phyloP scores from a whole-genome alignment of 2,797 vertebrate species.

The Graptemys geographica region DNA sequence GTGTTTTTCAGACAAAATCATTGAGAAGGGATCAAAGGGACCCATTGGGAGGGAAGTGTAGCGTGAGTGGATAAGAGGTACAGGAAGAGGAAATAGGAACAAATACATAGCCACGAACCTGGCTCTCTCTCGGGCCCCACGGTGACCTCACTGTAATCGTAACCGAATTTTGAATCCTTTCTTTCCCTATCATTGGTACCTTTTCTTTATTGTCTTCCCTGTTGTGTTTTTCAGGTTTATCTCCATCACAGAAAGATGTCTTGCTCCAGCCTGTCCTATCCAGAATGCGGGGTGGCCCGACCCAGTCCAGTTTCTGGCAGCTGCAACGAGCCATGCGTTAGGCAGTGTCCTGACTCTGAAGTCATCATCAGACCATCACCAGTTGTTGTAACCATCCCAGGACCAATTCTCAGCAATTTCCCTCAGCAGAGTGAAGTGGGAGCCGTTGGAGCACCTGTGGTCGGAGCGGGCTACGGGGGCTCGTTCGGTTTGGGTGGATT shows the following conservation, averaged over 20 bases:
- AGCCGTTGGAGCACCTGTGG: slow-evolving; percentile 14
- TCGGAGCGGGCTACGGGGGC: not conserved
- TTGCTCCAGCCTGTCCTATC: slow-evolving; percentile 16
- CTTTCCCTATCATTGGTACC: fast-evolving
- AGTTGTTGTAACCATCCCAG: not conserved
- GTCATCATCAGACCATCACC: not conserved
- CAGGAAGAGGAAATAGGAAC: too few relatives aligned
- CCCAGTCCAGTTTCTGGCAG: slow-evolving; percentile 23
- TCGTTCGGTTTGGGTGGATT: not conserved
- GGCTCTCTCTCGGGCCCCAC: fast-evolving
- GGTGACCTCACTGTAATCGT: not conserved
- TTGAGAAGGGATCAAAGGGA: not conserved
- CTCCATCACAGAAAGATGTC: not conserved
- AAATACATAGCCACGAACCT: not conserved
- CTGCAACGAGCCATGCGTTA: slow-evolving; percentile 24
- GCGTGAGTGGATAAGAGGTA: too few relatives aligned
- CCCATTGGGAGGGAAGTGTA: fast-evolving
- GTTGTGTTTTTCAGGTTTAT: not conserved
- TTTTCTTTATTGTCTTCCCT: fast-evolving
- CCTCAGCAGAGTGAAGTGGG: slow-evolving; percentile 43
- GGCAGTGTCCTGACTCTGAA: not conserved
- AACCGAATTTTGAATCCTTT: fast-evolving
- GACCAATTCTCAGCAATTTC: slow-evolving; percentile 60
- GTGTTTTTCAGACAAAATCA: not conserved
- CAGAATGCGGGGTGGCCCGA: not conserved